These are phyloP conservation scores for Coecobrya sp. DNA, from an alignment of 2,888 invertebrate species.

Conservation along the genomic window DNA sequence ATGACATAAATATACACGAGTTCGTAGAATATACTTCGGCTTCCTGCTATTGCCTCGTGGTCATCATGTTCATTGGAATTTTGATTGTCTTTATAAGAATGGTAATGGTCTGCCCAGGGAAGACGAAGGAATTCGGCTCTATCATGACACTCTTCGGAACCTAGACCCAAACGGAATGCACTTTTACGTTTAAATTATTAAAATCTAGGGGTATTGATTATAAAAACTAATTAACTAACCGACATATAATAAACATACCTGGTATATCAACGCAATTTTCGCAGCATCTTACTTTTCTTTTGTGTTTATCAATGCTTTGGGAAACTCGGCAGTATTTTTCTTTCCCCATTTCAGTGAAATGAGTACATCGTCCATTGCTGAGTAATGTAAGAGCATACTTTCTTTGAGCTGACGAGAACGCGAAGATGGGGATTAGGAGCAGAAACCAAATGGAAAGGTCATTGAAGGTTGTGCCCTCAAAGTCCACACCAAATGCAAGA, in stretches of 20 bases:
- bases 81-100: neutral
- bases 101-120: neutral
- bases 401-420: slow-evolving; percentile 5
- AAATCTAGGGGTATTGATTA: too few species aligned
- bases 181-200: too few species aligned
- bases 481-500: neutral
- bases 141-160: neutral
- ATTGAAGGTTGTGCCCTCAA: neutral
- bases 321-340: neutral
- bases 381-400: slow-evolving; percentile 15
- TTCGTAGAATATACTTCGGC: slow-evolving; percentile 12
- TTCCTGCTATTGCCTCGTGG: neutral
- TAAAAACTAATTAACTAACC: too few species aligned
- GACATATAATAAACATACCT: too few species aligned
- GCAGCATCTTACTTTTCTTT: slow-evolving; percentile 16
- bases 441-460: neutral
- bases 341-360: slow-evolving; percentile 36
- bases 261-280: neutral
- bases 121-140: neutral
- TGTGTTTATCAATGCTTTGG: neutral
- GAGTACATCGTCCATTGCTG: slow-evolving; percentile 24
- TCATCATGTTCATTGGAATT: neutral
- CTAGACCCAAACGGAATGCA: too few species aligned
- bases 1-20: neutral
- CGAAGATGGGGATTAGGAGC: slow-evolving; percentile 2